Evolutionary conservation across 2,888 invertebrate species (phyloP).

Genomic region (Ommatoiulus sabulosus): DNA sequence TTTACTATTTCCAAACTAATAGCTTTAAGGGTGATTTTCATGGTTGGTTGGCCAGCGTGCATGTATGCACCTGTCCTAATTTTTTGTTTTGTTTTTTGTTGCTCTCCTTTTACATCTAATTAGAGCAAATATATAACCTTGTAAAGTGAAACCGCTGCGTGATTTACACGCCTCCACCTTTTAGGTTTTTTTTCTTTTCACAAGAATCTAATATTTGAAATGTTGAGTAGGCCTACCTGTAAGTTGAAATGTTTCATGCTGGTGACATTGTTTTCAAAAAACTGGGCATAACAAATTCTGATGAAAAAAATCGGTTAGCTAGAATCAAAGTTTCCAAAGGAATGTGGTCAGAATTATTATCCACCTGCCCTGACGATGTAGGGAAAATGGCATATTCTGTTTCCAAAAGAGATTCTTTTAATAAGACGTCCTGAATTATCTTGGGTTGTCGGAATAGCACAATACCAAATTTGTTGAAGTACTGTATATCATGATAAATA

Average conservation of each 20-base stretch:
- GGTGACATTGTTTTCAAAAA: conserved; percentile 3
- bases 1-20: neutral
- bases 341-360: conserved; percentile 26
- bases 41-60: neutral
- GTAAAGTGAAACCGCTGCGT: conserved; percentile 40
- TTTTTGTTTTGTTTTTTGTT: conserved; percentile 22
- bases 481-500: no score
- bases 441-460: neutral
- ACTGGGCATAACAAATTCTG: neutral
- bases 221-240: conserved; percentile 1
- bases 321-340: neutral
- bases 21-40: conserved; percentile 24
- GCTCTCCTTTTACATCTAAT: conserved; percentile 43
- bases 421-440: neutral
- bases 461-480: no score
- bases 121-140: conserved; percentile 43
- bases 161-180: conserved; percentile 40
- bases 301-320: neutral
- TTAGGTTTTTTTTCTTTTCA: neutral
- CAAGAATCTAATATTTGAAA: conserved; percentile 7
- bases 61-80: conserved; percentile 31
- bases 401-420: neutral
- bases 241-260: neutral
- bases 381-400: neutral
- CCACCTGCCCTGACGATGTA: neutral